phyloP scores from a whole-genome alignment of 2,888 invertebrate genomes.

The Holacanthella duospinosa region DNA sequence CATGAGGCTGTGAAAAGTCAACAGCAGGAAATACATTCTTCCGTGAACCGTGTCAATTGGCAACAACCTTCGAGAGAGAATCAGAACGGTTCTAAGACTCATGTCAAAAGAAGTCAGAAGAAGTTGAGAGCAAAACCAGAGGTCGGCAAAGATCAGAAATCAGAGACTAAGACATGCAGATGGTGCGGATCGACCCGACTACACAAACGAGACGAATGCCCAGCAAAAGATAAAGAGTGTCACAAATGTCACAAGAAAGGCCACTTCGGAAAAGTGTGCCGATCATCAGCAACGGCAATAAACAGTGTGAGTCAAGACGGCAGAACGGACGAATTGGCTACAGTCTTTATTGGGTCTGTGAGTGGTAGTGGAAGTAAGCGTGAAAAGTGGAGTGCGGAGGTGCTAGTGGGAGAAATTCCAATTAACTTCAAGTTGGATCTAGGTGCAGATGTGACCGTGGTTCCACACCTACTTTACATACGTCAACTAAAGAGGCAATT shows the following conservation, averaged over 20 bases:
- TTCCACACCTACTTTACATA: conserved; percentile 9
- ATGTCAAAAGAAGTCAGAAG: not conserved
- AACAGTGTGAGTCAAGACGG: no score
- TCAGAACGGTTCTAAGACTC: no score
- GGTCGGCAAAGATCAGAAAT: no score
- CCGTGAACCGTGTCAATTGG: not conserved
- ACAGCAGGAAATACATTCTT: conserved; percentile 4
- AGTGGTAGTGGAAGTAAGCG: not conserved
- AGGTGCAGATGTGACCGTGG: conserved; percentile 21
- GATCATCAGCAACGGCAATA: no score
- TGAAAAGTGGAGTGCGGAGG: conserved; percentile 9
- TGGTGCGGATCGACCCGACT: conserved; percentile 14
- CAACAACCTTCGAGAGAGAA: no score
- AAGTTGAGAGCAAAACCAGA: not conserved
- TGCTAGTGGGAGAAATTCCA: not conserved
- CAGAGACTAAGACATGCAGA: conserved; percentile 3
- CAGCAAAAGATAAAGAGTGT: conserved; percentile 13
- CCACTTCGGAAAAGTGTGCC: conserved; percentile 12
- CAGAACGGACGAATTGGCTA: not conserved
- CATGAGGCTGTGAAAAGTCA: conserved; percentile 14
- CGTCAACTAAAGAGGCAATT: not conserved
- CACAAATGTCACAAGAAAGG: conserved; percentile 13
- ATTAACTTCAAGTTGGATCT: conserved; percentile 20
- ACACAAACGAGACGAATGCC: conserved; percentile 11
- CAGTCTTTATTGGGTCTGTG: not conserved